A percentile compares a stretch with the other conserved stretches of the same genome.
phyloP scores from a whole-genome alignment of 2,797 vertebrate genomes.

The Schizopygopsis malacanthus region DNA sequence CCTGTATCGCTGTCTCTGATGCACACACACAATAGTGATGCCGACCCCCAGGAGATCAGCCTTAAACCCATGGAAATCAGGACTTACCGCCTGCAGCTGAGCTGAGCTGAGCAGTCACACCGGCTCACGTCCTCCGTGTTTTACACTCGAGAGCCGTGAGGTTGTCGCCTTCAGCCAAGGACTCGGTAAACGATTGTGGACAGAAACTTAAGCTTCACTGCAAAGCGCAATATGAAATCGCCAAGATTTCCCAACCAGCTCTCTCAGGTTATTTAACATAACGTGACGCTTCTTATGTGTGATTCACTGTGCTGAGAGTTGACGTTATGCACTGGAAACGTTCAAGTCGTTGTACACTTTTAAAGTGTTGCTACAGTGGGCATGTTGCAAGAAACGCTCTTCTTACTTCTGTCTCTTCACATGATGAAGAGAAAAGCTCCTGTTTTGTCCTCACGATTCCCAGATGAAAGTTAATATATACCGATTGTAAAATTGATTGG shows the following conservation, averaged over 20 bases:
- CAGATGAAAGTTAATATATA: constrained; percentile 12
- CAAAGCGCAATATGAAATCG: constrained; percentile 59
- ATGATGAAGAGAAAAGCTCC: constrained; percentile 9
- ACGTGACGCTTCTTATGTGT: background rate
- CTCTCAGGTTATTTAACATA: constrained; percentile 53
- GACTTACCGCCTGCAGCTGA: constrained; percentile 83
- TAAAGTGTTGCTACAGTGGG: background rate
- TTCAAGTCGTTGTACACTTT: background rate
- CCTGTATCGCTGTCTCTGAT: constrained; percentile 83
- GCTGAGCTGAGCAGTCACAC: constrained; percentile 71
- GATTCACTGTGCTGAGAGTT: constrained; percentile 34
- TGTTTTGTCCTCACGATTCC: constrained; percentile 17
- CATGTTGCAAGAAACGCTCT: background rate
- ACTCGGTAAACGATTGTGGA: background rate
- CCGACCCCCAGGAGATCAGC: constrained; percentile 74
- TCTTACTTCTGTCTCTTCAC: background rate
- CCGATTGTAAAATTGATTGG: background rate
- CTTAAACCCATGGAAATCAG: constrained; percentile 91
- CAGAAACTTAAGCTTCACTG: constrained; percentile 20
- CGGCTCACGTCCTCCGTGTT: background rate
- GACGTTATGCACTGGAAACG: constrained; percentile 6
- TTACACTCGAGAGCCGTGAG: constrained; percentile 6
- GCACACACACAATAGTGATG: constrained; percentile 69
- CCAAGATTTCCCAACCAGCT: constrained; percentile 35
- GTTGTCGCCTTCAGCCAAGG: constrained; percentile 39